phyloP scores from a whole-genome alignment of 2,888 invertebrate genomes.

The Drosophila imparisetae region DNA sequence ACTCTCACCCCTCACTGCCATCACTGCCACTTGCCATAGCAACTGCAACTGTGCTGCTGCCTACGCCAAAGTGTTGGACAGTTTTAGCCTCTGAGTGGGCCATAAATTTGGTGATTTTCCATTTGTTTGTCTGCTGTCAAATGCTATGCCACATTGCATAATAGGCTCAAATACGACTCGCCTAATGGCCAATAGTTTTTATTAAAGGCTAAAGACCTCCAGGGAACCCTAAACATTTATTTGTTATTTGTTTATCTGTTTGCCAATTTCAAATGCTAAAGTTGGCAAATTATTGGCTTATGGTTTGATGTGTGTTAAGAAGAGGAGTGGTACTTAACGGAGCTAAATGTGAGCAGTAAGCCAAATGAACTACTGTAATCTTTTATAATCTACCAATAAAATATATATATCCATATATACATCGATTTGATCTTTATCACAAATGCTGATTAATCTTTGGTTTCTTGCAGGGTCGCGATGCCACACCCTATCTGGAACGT shows the following conservation, averaged over 20 bases:
- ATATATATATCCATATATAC: background rate
- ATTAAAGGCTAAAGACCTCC: constrained; percentile 36
- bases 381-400: background rate
- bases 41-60: constrained; percentile 31
- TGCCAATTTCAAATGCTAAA: constrained; percentile 8
- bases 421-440: background rate
- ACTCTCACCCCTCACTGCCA: background rate
- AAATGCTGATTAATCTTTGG: background rate
- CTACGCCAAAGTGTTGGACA: constrained; percentile 49
- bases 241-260: background rate
- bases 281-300: background rate
- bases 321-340: background rate
- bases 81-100: constrained; percentile 60
- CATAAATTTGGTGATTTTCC: constrained; percentile 64
- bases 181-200: constrained; percentile 32
- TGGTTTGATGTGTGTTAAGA: background rate
- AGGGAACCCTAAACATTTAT: background rate
- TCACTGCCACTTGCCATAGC: background rate
- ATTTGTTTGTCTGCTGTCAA: constrained; percentile 45
- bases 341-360: background rate
- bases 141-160: constrained; percentile 61
- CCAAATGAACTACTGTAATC: background rate
- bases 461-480: constrained; percentile 92
- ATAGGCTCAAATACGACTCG: constrained; percentile 25
- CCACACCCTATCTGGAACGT: constrained; percentile 96